Base-by-base conservation (phyloP, 2,888 invertebrate species). In the Spodoptera picta region DNA sequence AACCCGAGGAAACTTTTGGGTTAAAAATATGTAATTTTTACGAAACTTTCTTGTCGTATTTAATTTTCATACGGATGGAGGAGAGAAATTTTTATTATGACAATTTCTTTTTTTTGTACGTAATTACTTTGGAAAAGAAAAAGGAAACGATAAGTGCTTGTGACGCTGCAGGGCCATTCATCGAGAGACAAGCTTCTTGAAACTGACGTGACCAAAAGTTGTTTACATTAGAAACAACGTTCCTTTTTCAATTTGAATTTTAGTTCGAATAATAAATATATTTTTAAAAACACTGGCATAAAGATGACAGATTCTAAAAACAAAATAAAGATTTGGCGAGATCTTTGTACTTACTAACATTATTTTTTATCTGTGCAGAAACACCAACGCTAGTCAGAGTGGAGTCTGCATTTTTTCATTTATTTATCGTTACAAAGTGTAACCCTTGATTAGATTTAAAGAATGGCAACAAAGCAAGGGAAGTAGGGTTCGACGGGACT, bases 401-500 rank as follows among this genome's bases (percentile, higher is more conserved):
- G 12, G 36, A 55, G 51, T 53, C 56, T 59, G 14, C 44, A 52
- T 72, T 77, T 36, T 73, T 53, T 72, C 65, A 66, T 80, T 68
- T 68, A 77, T 82, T 80, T 79, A 75, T 75, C 79, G 75, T 80
- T 74, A 79, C 67, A 79, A 79, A 80, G 72, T 73, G 72, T 79
- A 79, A 83, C 83, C 81, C 81, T 84, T 89, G 90, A 91, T 90
- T 89, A 85, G 82, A 84, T 88, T 86, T 85, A 80, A 85, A 87
- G 85, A 88, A 88, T 82, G 84, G 75, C 84, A 86, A 84, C 87
- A 85, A 86, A 85, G 82, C 81, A 79, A 81, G 81, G 83, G 81
- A 82, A 83, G 73, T 73, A 77, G 83, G 84, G 79, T 81, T 83
- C 83, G 80, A 65, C 68, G 83, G 77, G 83, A 90, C 87, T 90